Base-by-base conservation (phyloP, 1,140 invertebrate genomes). In the Aricia agestis region DNA sequence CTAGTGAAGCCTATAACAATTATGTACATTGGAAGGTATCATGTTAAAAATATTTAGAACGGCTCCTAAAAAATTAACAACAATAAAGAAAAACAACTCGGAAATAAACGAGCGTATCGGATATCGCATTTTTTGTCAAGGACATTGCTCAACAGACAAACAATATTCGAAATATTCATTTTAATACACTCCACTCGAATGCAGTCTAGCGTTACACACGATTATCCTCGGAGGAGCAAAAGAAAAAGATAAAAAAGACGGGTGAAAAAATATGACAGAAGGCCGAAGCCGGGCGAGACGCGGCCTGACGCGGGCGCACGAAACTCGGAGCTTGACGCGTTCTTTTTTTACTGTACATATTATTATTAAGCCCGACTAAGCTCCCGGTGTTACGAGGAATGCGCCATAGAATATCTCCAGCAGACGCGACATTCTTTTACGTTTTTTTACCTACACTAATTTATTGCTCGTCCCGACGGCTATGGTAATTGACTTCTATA, bases 341-440 rank as follows among this genome's bases (percentile, higher is more conserved):
- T 86, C 84, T 80, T 91, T 90, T 91, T 90, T 90, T 89, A 85
- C 80, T 73, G 76, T 82, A 84, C 84, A 88, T 91, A 87, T 91
- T 91, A 89, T 90, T 91, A 88, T 87, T 89, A 82, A 84, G 82
- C 82, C 80, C 77, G 79, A 78, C 82, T 72, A 72, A 79, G 89
- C 89, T 91, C 87, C 89, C 85, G 86, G 89, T 91, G 87, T 91
- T 91, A 91, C 89, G 82, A 78, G 87, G 89, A 90, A 91, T 91
- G 89, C 81, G 82, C 81, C 82, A 87, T 69, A 91, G 89, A 91
- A 52, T 63, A 70, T 72, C 63, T 61, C 19, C 67, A 63, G 72
- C 76, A 88, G 87, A 89, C 74, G 69, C 70, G 84, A 77, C 84
- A 80, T 77, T 73, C 75, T 77, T 61, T 72, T 67, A 45, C 32